These are phyloP conservation scores for Coelopa pilipes DNA, from an alignment of 2,888 invertebrate genomes.

Conservation along the genomic window DNA sequence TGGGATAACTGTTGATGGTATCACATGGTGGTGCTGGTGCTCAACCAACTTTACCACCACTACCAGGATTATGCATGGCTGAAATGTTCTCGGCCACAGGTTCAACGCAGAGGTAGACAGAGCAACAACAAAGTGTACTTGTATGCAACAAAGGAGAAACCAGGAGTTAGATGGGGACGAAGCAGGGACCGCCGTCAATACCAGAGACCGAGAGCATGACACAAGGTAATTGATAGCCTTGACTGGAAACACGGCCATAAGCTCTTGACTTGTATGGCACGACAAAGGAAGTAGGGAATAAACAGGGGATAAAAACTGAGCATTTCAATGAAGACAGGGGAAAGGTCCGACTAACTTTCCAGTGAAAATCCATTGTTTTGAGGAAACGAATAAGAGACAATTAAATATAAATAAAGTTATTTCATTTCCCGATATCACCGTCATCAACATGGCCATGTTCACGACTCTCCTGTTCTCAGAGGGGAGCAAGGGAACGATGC, in stretches of 20 bases:
- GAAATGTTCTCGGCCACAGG: constrained; percentile 49
- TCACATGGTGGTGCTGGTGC: too few species aligned
- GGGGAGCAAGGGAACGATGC: too few species aligned
- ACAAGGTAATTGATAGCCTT: constrained; percentile 21
- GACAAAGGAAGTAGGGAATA: too few species aligned
- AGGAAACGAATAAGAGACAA: background rate
- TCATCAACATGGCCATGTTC: background rate
- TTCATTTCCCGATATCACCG: background rate
- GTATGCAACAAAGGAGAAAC: background rate
- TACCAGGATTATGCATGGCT: constrained; percentile 53
- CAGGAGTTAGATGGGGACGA: background rate
- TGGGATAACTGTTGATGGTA: too few species aligned
- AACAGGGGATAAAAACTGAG: too few species aligned
- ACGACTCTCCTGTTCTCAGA: background rate
- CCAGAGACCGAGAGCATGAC: background rate
- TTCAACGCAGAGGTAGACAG: constrained; percentile 25
- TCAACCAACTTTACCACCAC: constrained; percentile 37
- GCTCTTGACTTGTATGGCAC: constrained; percentile 19
- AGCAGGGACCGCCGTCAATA: too few species aligned
- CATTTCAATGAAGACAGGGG: too few species aligned
- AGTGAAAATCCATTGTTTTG: too few species aligned
- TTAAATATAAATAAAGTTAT: background rate
- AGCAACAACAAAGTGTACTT: background rate
- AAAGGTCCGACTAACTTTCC: too few species aligned
- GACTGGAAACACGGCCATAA: background rate